Conservation (phyloP, 2,888 invertebrate genomes). For the Drosophila anceps region DNA sequence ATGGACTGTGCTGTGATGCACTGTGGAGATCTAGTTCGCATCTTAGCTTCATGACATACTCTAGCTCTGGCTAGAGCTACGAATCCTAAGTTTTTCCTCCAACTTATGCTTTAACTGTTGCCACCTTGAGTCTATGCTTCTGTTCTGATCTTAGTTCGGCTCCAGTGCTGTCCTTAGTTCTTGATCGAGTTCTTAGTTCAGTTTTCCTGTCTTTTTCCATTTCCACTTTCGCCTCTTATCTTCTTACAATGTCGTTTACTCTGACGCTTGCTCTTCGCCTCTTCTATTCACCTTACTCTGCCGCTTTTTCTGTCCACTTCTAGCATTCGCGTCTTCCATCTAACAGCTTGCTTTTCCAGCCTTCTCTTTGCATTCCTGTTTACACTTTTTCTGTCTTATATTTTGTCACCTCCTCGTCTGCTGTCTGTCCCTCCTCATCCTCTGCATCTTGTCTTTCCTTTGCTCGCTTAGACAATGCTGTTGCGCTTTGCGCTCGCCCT, state of each 20-base stretch:
- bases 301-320: too few species aligned
- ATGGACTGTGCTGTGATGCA: neutral
- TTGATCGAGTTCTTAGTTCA: too few species aligned
- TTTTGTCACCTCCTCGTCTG: neutral
- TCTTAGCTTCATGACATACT: neutral
- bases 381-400: neutral
- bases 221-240: too few species aligned
- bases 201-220: too few species aligned
- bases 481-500: slow-evolving; percentile 80
- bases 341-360: neutral
- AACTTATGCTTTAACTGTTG: neutral
- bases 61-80: neutral
- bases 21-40: neutral
- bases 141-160: too few species aligned
- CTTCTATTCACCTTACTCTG: too few species aligned
- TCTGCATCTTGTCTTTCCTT: neutral
- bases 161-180: neutral
- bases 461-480: slow-evolving; percentile 72
- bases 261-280: too few species aligned
- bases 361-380: neutral
- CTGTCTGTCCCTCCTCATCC: neutral
- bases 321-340: too few species aligned
- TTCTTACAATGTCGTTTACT: too few species aligned
- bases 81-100: neutral
- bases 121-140: too few species aligned